Base-by-base conservation (phyloP, 2,888 invertebrate genomes). In the Ditylenchus weischeri region DNA sequence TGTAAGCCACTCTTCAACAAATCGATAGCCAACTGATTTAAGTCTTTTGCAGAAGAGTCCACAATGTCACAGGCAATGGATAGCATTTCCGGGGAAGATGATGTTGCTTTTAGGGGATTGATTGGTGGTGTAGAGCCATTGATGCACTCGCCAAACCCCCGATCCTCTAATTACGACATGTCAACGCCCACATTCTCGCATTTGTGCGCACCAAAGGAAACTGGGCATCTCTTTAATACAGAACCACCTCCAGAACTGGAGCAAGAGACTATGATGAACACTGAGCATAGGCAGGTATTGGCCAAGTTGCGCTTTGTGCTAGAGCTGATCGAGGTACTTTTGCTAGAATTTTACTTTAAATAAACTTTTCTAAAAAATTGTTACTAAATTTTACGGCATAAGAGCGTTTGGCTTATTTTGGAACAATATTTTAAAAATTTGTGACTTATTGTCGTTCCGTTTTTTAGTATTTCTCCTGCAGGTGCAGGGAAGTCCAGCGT, bases 291-390 rank as follows among this genome's bases (percentile, higher is more conserved):
- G 43, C 70, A 76, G 68, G 76, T 78, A n/a, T 88, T 98, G 85
- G 93, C 93, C 23, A 96, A 96, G 86, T 87, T 98, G 77, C 92
- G 94, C 86, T 98, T 96, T 86, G 93, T 96, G 73, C 87, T 93
- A 80, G 93, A 94, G 72, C 87, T 98, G 73, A 93, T 93, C 74
- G 94, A 93, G 23, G 65, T 51, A 23, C 50, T 11, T 54, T 43
- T 29, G 29, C 29, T 29, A 5, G 2, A 5, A 29, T 29, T 29
- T 29, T 29, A 29, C 5, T 29, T 29, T 5, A 29, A 29, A 29
- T 29, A 29, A 29, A 4, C 2, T 29, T 29, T 29, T 5, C 5
- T 29, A 29, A 29, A 29, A 29, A 29, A 29, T 29, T n/a, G n/a
- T n/a, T n/a, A n/a, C 29, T 29, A 29, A 29, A 4, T 29, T 29